Base-by-base conservation (phyloP, 2,113 vertebrate species). In the Stictonetta naevosa region DNA sequence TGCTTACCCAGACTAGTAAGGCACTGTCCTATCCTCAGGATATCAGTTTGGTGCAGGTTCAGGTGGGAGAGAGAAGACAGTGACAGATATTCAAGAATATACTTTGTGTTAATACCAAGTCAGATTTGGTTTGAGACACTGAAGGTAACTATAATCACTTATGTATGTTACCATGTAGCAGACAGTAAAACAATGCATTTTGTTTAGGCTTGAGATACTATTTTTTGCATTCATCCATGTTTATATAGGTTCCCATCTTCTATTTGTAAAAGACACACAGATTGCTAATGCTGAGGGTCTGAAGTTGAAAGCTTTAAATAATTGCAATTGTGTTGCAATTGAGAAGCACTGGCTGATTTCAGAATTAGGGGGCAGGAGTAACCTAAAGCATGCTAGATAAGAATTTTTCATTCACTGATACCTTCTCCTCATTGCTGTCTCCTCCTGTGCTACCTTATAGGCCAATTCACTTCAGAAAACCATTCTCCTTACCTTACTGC, bases 21-120 rank as follows among this genome's bases (percentile, higher is more conserved):
- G n/a, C 6, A 59, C 20, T 17, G 0, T 28, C 3, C 42, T 4
- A 0, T 10, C 12, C 12, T 87, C 31, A 8, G 33, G 42, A 8
- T 31, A 86, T 79, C 53, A 28, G 22, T 63, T 50, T 60, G 46
- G 4, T 50, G 33, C 7, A 52, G 33, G 13, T 48, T 77, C 18
- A 60, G 22, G 64, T 5, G 5, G 10, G 13, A 69, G 8, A 40
- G 52, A 48, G 18, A 46, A 62, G 76, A 48, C 3, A 11, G n/a
- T 29, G 17, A 25, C 10, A 76, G n/a, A 64, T 62, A 52, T 33
- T 10, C 16, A 11, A 53, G 38, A 13, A 50, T 21, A 10, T 34
- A 18, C 33, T 84, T 36, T 2, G 0, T 55, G 36, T 63, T 71
- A 46, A 34, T 13, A 21, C 8, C n/a, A 59, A 40, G 80, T 52